Base-by-base conservation (phyloP, 2,797 vertebrate genomes). In the Pipistrellus nathusii region DNA sequence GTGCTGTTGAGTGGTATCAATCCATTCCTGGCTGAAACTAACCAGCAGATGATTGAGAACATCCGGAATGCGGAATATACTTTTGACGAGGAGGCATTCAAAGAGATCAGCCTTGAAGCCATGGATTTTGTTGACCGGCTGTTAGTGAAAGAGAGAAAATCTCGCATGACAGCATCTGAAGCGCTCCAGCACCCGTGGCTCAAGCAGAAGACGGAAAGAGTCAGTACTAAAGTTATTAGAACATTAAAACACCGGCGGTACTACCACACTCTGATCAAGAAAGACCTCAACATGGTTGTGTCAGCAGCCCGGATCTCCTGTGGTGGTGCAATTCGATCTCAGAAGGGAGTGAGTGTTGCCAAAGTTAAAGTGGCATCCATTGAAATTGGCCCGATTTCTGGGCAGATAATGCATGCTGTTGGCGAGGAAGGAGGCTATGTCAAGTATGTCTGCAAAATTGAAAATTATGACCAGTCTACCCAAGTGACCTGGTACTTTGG, bases 401-500 rank as follows among this genome's bases (percentile, higher is more conserved):
- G 99, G 57, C 99, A 99, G 96, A 98, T 99, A 94, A 97, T 98
- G 95, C 99, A 99, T 51, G 94, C 98, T n/a, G 97, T 98, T 97
- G 98, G 97, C 38, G 99, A 99, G 96, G 99, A 99, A 98, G 99
- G 99, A 59, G 99, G 98, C 27, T 98, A 97, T 72, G 98, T 98
- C 93, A 99, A 99, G 97, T 99, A 99, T 3, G 96, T 98, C 76
- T 99, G 99, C 97, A 99, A 97, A 68, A 99, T 99, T 97, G 99
- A 99, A 96, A 99, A 99, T 97, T 99, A 99, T 51, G 99, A 99
- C 94, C 99, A 99, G 93, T 98, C 98, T 78, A 99, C 99, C 85
- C 99, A 99, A 97, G 99, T 99, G 62, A 99, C 99, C 12, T 99
- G 99, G 99, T 99, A 99, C 97, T 99, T 99, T 83, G 99, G 99